phyloP scores from a whole-genome alignment of 2,113 vertebrate species.

The Sturnus vulgaris region DNA sequence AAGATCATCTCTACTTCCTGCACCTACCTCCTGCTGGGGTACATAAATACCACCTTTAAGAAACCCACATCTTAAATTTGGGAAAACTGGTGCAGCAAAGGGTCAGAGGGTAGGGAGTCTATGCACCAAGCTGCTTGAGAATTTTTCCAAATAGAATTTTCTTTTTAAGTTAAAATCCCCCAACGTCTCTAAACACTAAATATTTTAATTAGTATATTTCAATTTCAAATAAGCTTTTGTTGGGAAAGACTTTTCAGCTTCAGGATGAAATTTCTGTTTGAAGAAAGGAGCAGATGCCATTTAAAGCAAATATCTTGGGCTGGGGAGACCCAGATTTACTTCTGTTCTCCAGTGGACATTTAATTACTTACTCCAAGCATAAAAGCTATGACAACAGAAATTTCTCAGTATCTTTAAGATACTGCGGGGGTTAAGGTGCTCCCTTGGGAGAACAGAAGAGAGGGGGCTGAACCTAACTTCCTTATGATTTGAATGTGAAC shows the following conservation, averaged over 20 bases:
- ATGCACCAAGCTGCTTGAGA: not conserved
- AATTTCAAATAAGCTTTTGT: not conserved
- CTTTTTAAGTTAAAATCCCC: fast-evolving
- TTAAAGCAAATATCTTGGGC: not conserved
- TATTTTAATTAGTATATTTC: not conserved
- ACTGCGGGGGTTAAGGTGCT: not conserved
- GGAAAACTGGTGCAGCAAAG: not conserved
- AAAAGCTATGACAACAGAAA: not conserved
- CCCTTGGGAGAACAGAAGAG: not conserved
- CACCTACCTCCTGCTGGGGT: not conserved
- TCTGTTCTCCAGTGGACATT: not conserved
- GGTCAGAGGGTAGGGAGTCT: not conserved
- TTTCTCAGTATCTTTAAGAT: not conserved
- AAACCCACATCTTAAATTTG: not conserved
- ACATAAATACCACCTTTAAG: not conserved
- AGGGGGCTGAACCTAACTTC: not conserved
- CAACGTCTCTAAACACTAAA: not conserved
- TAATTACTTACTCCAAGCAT: not conserved
- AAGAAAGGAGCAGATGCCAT: not conserved
- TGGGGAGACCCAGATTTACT: not conserved
- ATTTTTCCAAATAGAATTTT: not conserved
- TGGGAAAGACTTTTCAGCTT: not conserved
- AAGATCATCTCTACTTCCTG: not conserved
- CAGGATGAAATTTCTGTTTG: not conserved
- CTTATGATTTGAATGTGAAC: not conserved